Conservation (phyloP, 2,888 invertebrate genomes). For the Carabus problematicus region DNA sequence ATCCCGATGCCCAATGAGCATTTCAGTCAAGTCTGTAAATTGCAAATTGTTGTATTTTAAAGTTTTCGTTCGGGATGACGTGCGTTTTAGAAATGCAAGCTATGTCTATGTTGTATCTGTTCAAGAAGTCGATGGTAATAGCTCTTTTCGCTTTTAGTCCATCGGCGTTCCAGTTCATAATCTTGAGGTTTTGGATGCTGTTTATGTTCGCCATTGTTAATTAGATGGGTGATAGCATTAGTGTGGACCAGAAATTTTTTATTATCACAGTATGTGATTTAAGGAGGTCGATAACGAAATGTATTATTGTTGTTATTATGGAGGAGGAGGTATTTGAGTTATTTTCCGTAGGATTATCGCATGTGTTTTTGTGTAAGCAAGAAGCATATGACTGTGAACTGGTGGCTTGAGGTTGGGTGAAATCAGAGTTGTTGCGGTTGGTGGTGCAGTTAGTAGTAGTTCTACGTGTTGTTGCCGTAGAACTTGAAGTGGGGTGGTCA, state of each 20-base stretch:
- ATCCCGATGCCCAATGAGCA: slow-evolving; percentile 18
- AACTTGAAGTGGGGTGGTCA: neutral
- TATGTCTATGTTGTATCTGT: slow-evolving; percentile 30
- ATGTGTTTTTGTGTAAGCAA: no score
- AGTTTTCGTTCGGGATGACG: slow-evolving; percentile 10
- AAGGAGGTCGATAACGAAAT: slow-evolving; percentile 14
- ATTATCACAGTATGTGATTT: slow-evolving; percentile 28
- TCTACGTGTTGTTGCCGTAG: neutral
- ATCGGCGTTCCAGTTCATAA: slow-evolving; percentile 31
- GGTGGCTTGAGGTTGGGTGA: neutral
- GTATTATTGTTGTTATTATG: slow-evolving; percentile 12
- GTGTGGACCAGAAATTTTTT: slow-evolving; percentile 24
- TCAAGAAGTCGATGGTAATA: slow-evolving; percentile 23
- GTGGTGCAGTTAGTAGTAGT: neutral
- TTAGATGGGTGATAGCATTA: no score
- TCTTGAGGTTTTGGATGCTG: slow-evolving; percentile 21
- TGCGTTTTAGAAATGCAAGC: slow-evolving; percentile 32
- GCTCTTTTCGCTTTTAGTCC: slow-evolving; percentile 27
- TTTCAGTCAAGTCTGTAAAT: slow-evolving; percentile 29
- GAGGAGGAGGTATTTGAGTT: neutral
- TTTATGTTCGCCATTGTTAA: no score
- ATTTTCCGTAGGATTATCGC: no score
- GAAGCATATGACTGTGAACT: neutral
- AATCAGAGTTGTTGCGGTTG: neutral
- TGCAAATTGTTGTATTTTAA: slow-evolving; percentile 25